These are phyloP conservation scores for Drosophila mulleri DNA, from an alignment of 2,888 invertebrate genomes.

Conservation along the genomic window DNA sequence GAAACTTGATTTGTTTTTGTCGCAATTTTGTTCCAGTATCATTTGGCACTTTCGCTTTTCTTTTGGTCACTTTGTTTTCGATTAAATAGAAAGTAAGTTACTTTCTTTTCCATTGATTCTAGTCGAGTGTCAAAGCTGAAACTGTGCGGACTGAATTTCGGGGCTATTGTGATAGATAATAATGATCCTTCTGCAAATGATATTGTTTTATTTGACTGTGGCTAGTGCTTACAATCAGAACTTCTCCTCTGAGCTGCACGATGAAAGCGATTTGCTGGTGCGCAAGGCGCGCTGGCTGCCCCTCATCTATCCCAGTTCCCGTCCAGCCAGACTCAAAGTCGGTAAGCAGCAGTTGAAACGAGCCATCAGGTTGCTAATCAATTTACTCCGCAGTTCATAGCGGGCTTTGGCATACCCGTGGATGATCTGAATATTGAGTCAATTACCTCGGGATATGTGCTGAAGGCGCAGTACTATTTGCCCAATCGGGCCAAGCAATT, in stretches of 20 bases:
- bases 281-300: constrained; percentile 58
- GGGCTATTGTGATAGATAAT: neutral
- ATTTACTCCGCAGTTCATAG: constrained; percentile 36
- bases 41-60: constrained; percentile 61
- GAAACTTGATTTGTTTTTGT: constrained; percentile 19
- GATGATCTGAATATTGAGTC: constrained; percentile 42
- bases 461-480: constrained; percentile 70
- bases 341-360: neutral
- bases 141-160: constrained; percentile 29
- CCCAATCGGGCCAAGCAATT: constrained; percentile 52
- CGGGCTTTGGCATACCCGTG: constrained; percentile 56
- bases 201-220: neutral
- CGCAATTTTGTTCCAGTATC: constrained; percentile 32
- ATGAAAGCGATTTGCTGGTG: constrained; percentile 52
- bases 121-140: constrained; percentile 40
- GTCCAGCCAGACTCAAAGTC: constrained; percentile 60
- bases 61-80: constrained; percentile 18
- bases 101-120: constrained; percentile 12
- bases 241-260: constrained; percentile 14
- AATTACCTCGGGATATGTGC: constrained; percentile 68
- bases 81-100: constrained; percentile 53
- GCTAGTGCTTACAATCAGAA: constrained; percentile 12
- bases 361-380: neutral
- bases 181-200: constrained; percentile 19
- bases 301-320: constrained; percentile 51